phyloP scores from a whole-genome alignment of 2,888 invertebrate genomes.

The Volucella bombylans region DNA sequence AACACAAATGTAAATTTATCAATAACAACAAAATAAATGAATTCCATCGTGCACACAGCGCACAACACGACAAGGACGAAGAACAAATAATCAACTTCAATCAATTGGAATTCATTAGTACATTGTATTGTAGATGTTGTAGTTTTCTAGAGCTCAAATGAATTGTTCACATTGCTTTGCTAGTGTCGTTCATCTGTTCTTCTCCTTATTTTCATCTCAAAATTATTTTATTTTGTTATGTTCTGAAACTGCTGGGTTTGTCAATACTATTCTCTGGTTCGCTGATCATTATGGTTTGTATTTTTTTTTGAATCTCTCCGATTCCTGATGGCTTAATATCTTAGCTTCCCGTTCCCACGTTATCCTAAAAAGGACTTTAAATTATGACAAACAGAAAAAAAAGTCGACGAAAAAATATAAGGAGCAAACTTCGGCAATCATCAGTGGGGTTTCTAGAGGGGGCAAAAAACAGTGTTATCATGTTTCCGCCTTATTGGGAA shows the following conservation, averaged over 20 bases:
- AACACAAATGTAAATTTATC: conserved; percentile 9
- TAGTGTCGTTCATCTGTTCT: conserved; percentile 20
- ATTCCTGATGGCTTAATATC: conserved; percentile 18
- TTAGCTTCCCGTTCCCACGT: neutral
- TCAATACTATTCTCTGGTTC: conserved; percentile 42
- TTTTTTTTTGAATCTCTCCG: neutral
- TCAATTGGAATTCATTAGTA: conserved; percentile 54
- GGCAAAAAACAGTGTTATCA: conserved; percentile 48
- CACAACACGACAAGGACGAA: conserved; percentile 30
- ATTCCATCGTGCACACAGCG: conserved; percentile 17
- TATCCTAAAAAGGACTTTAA: neutral
- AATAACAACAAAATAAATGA: conserved; percentile 23
- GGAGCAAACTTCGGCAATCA: neutral
- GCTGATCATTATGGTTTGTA: conserved; percentile 17
- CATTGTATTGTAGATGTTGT: conserved; percentile 17
- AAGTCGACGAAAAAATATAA: conserved; percentile 3
- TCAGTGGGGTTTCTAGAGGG: neutral
- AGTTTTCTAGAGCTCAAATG: conserved; percentile 3
- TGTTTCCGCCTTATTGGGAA: conserved; percentile 64
- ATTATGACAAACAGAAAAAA: conserved; percentile 19
- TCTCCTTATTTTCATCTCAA: neutral
- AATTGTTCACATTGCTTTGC: conserved; percentile 2
- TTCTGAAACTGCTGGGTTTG: conserved; percentile 15
- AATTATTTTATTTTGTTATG: conserved; percentile 3
- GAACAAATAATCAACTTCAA: conserved; percentile 54